Evolutionary conservation across 2,888 invertebrate genomes (phyloP).

Genomic region (Lasiommata megera): DNA sequence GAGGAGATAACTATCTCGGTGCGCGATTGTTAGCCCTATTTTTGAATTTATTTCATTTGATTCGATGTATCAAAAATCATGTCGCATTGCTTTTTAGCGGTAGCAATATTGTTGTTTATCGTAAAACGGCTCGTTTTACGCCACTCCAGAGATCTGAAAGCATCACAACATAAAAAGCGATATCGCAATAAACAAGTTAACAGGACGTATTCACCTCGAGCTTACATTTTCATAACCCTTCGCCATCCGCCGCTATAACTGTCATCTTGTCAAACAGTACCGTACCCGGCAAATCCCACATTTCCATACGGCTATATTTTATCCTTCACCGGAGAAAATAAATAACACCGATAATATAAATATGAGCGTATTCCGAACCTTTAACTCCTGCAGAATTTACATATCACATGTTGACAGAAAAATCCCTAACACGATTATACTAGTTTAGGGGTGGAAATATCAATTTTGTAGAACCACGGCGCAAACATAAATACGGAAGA

Average conservation of each 20-base stretch:
- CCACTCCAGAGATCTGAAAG: conserved; percentile 32
- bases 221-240: conserved; percentile 43
- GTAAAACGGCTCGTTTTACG: conserved; percentile 23
- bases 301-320: conserved; percentile 78
- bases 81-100: neutral
- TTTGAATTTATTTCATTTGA: no score
- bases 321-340: conserved; percentile 75
- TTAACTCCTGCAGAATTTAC: conserved; percentile 70
- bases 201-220: conserved; percentile 45
- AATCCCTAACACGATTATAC: conserved; percentile 65
- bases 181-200: conserved; percentile 64
- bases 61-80: no score
- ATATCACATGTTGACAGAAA: conserved; percentile 74
- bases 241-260: conserved; percentile 59
- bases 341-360: conserved; percentile 76
- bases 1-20: no score
- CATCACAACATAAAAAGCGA: conserved; percentile 47
- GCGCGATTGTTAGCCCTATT: no score
- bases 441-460: conserved; percentile 51
- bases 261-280: conserved; percentile 78
- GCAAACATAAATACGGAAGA: neutral
- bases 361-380: conserved; percentile 70
- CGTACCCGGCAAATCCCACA: conserved; percentile 66
- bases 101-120: conserved; percentile 9
- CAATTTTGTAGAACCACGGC: conserved; percentile 37